phyloP scores from a whole-genome alignment of 2,888 invertebrate species.

The Autographa gamma region DNA sequence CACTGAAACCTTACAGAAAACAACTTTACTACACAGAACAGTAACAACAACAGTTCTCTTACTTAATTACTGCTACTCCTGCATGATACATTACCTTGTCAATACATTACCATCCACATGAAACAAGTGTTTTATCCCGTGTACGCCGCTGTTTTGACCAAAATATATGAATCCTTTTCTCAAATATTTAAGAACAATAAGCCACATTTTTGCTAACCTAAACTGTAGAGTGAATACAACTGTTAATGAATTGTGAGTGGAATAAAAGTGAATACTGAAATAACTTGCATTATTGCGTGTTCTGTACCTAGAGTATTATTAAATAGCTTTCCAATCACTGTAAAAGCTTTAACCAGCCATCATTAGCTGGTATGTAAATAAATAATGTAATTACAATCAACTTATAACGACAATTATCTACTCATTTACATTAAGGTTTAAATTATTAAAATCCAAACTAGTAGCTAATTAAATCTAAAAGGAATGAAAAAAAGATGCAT shows the following conservation, averaged over 20 bases:
- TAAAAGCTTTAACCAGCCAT: conserved; percentile 56
- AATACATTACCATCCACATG: conserved; percentile 82
- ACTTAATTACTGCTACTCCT: too few relatives aligned
- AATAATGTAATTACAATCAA: conserved; percentile 15
- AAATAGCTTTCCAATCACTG: conserved; percentile 58
- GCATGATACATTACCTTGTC: conserved; percentile 79
- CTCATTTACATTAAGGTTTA: background rate
- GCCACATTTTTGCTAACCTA: conserved; percentile 29
- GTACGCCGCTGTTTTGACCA: conserved; percentile 77
- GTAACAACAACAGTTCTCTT: too few relatives aligned
- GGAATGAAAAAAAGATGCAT: background rate
- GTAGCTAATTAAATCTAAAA: background rate
- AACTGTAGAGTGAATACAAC: conserved; percentile 20
- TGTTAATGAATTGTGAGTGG: conserved; percentile 20
- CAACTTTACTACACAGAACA: too few relatives aligned
- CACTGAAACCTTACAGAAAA: too few relatives aligned
- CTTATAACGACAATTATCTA: background rate
- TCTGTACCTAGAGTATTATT: conserved; percentile 23
- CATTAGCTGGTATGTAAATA: conserved; percentile 26
- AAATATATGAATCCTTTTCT: conserved; percentile 68
- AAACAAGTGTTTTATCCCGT: conserved; percentile 89
- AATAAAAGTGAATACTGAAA: conserved; percentile 5
- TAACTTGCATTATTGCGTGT: conserved; percentile 34
- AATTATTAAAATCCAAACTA: background rate
- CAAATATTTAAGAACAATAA: conserved; percentile 18